Evolutionary conservation across 2,797 vertebrate genomes (phyloP).

Genomic region (Urophycis tenuis): DNA sequence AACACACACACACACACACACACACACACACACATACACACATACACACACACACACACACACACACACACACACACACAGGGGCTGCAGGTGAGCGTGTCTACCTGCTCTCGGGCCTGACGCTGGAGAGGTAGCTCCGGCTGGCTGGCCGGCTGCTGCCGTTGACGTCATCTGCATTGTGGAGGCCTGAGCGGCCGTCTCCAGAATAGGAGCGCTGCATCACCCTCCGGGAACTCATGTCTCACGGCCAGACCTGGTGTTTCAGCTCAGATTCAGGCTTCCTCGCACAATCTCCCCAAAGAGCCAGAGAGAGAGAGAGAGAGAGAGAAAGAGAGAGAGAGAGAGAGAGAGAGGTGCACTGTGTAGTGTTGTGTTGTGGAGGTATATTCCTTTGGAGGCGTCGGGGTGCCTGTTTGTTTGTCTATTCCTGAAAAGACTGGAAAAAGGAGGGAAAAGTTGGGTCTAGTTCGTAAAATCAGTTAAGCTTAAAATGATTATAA

Average conservation of each 20-base stretch:
- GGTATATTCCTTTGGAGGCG: background rate
- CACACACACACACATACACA: background rate
- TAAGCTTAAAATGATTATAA: no score
- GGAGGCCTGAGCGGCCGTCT: conserved; percentile 56
- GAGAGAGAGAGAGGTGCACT: background rate
- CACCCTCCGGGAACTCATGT: conserved; percentile 74
- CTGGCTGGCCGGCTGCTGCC: conserved; percentile 67
- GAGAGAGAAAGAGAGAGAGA: no score
- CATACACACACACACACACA: background rate
- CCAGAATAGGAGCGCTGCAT: conserved; percentile 55
- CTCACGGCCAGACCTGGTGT: conserved; percentile 10
- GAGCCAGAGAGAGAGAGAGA: no score
- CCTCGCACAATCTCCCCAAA: conserved; percentile 4
- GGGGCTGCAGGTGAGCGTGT: background rate
- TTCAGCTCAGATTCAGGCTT: conserved; percentile 6
- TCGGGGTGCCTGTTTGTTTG: background rate
- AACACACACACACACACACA: no score
- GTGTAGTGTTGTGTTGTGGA: background rate
- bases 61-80: no score
- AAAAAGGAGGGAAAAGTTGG: background rate
- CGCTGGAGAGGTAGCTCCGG: conserved; percentile 80
- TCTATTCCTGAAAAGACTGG: background rate
- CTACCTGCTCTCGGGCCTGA: conserved; percentile 88
- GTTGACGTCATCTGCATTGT: conserved; percentile 64
- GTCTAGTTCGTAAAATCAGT: background rate